Percentiles rank a stretch among this genome's conserved stretches.
Conservation (phyloP, 2,888 invertebrate species). For the Paralinhomoeus sp. region DNA sequence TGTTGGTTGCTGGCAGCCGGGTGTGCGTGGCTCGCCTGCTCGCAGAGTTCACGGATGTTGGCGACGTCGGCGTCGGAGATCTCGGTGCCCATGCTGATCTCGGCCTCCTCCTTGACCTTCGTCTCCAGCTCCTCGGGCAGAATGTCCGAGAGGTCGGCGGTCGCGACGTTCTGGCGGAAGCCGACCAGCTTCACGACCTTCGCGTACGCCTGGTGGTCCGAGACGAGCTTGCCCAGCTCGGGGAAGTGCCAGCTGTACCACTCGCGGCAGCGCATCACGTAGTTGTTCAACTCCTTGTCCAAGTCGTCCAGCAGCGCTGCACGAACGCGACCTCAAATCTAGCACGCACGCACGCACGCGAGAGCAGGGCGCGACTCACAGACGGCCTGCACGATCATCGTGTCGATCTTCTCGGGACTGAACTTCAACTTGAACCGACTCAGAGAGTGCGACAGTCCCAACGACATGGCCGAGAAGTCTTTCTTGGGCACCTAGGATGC, state of each 20-base stretch:
- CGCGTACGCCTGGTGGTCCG: constrained; percentile 73
- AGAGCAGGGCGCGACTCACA: constrained; percentile 19
- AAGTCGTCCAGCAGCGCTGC: constrained; percentile 64
- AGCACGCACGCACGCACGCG: not conserved
- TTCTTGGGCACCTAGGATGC: constrained; percentile 42
- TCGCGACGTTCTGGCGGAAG: constrained; percentile 58
- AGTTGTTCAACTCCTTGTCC: constrained; percentile 94
- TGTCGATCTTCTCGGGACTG: constrained; percentile 95
- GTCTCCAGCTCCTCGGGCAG: constrained; percentile 74
- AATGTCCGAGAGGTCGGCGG: constrained; percentile 67
- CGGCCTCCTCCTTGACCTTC: constrained; percentile 81
- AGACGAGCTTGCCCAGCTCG: constrained; percentile 79
- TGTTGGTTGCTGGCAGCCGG: not conserved
- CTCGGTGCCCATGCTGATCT: constrained; percentile 97
- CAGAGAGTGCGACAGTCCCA: constrained; percentile 61
- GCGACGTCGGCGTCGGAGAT: constrained; percentile 81
- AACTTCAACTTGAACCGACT: constrained; percentile 82
- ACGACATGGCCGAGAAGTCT: constrained; percentile 85
- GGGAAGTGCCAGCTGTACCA: constrained; percentile 99
- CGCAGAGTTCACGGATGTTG: constrained; percentile 72
- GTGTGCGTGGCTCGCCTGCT: constrained; percentile 38
- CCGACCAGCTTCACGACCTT: constrained; percentile 35
- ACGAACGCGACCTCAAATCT: not conserved
- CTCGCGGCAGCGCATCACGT: constrained; percentile 76
- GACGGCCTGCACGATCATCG: constrained; percentile 87